Conservation (phyloP, 2,888 invertebrate species). For the Megastigmus dorsalis region DNA sequence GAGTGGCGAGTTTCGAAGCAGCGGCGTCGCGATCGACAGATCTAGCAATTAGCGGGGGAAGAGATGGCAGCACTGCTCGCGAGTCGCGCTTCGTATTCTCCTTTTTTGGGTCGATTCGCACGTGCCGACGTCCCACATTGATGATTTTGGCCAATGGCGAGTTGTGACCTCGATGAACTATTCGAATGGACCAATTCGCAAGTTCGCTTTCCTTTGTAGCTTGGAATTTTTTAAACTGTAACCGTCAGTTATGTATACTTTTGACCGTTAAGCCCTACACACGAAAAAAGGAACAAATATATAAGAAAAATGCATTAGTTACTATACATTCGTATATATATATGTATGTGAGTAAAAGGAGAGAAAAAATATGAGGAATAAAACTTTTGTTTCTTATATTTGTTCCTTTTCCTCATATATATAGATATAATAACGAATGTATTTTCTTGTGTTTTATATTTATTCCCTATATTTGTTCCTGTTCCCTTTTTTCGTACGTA, state of each 20-base stretch:
- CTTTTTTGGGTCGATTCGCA: constrained; percentile 34
- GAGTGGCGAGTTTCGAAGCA: not conserved
- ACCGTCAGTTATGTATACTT: not conserved
- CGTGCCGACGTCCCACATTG: not conserved
- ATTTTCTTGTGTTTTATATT: no score
- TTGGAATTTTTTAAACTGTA: constrained; percentile 24
- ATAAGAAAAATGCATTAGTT: no score
- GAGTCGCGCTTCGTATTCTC: not conserved
- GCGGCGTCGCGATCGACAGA: not conserved
- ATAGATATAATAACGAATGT: no score
- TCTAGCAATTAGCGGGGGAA: not conserved
- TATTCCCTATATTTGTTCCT: no score
- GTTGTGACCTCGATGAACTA: not conserved
- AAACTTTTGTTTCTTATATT: no score
- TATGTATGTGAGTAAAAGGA: no score
- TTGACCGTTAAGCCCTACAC: no score
- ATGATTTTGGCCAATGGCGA: constrained; percentile 6
- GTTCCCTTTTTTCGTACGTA: no score
- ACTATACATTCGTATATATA: no score
- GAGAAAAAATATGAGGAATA: no score
- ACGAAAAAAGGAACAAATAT: no score
- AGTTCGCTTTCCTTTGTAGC: not conserved
- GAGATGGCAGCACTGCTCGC: not conserved
- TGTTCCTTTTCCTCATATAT: no score
- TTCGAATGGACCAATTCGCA: not conserved